Evolutionary conservation across 2,113 vertebrate genomes (phyloP).

Genomic region (Crocuta crocuta): DNA sequence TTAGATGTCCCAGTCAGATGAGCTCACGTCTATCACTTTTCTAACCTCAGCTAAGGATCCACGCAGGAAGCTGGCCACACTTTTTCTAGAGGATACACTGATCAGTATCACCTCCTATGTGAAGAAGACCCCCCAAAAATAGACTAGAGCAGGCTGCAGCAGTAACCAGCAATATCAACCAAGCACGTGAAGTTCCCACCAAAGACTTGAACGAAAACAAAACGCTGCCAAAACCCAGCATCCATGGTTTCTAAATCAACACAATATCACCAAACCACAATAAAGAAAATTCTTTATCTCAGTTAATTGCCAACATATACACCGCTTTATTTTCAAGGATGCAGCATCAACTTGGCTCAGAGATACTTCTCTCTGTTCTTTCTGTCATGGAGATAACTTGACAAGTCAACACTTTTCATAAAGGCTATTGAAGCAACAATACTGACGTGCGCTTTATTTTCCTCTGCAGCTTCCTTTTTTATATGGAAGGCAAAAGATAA

Average conservation of each 20-base stretch:
- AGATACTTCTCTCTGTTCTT: background rate
- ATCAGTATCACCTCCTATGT: background rate
- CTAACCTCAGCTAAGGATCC: background rate
- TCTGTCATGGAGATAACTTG: background rate
- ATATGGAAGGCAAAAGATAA: background rate
- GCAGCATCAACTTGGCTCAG: background rate
- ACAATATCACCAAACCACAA: background rate
- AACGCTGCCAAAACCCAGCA: background rate
- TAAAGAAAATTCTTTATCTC: background rate
- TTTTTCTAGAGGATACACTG: constrained; percentile 27
- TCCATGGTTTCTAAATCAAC: background rate
- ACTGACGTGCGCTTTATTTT: background rate
- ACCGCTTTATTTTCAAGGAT: background rate
- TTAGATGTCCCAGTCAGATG: background rate
- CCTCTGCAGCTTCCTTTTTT: background rate
- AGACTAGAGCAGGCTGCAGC: background rate
- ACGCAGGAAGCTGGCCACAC: background rate
- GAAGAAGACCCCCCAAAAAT: background rate
- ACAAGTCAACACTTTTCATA: constrained; percentile 8
- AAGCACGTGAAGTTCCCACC: background rate
- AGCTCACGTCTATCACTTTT: constrained; percentile 23
- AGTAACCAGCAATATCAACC: background rate
- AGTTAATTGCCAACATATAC: background rate
- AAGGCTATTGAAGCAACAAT: background rate
- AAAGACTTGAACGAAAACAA: background rate